phyloP scores from a whole-genome alignment of 2,797 vertebrate species.

The Chrysocyon brachyurus region DNA sequence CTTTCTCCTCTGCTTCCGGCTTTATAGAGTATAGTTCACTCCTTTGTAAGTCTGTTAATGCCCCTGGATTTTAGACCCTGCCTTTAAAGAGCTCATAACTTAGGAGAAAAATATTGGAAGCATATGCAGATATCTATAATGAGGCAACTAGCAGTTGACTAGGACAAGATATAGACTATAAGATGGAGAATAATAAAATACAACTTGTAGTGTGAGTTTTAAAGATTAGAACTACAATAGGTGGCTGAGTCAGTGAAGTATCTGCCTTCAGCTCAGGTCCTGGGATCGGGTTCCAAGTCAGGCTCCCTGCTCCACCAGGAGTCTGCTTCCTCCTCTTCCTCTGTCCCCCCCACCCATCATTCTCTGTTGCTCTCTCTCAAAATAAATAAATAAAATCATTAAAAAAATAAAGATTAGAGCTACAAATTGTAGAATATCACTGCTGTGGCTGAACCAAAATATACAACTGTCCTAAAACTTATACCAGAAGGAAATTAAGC shows the following conservation, averaged over 20 bases:
- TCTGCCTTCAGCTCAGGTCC: no score
- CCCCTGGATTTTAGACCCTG: background rate
- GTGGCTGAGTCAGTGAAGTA: no score
- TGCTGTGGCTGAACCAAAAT: background rate
- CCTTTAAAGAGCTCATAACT: background rate
- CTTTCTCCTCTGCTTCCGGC: background rate
- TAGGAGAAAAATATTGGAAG: background rate
- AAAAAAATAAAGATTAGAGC: background rate
- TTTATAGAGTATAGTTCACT: background rate
- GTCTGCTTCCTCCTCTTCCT: no score
- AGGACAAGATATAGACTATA: background rate
- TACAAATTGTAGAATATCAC: background rate
- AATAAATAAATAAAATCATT: no score
- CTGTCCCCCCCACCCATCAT: no score
- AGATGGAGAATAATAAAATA: background rate
- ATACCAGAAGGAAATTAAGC: background rate
- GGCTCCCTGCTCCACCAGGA: no score
- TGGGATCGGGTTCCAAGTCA: no score
- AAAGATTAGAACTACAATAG: background rate
- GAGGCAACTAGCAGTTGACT: background rate
- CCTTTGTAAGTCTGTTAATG: background rate
- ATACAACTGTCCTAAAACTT: background rate
- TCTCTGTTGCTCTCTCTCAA: no score
- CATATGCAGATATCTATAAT: background rate
- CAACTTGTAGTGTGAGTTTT: background rate